Percentiles rank a stretch among this genome's conserved stretches.
phyloP scores from a whole-genome alignment of 2,113 vertebrate species.

The Harpagus bidentatus region DNA sequence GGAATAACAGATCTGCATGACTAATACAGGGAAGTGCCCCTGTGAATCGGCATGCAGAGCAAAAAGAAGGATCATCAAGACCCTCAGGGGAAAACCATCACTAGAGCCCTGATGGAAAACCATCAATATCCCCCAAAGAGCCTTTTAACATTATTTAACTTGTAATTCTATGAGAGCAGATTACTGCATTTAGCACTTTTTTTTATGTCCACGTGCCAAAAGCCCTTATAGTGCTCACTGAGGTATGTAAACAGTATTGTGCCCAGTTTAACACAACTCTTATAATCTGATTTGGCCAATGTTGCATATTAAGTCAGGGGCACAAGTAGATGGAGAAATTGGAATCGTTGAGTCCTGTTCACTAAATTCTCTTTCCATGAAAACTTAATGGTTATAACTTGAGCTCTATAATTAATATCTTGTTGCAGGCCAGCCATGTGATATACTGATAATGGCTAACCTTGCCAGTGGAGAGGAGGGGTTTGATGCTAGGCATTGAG shows the following conservation, averaged over 20 bases:
- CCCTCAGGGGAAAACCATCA: not conserved
- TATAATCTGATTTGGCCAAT: not conserved
- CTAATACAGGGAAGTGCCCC: not conserved
- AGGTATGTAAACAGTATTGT: not conserved
- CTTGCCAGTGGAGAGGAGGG: not conserved
- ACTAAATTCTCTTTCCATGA: not conserved
- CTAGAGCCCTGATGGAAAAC: not conserved
- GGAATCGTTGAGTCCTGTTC: not conserved
- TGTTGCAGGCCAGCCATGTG: not conserved
- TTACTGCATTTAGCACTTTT: not conserved
- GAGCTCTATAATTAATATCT: not conserved
- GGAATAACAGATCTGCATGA: not conserved
- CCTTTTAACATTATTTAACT: not conserved
- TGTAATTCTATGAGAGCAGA: not conserved
- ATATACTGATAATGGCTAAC: not conserved
- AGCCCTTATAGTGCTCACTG: not conserved
- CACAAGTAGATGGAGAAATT: not conserved
- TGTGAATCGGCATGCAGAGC: not conserved
- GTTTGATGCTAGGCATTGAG: not conserved
- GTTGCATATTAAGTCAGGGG: not conserved
- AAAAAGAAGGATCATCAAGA: not conserved
- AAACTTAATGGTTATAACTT: not conserved
- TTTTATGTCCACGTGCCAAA: not conserved
- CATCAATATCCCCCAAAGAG: not conserved
- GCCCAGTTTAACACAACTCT: not conserved